phyloP scores from a whole-genome alignment of 2,888 invertebrate genomes.

The Pachymerium ferrugineum region DNA sequence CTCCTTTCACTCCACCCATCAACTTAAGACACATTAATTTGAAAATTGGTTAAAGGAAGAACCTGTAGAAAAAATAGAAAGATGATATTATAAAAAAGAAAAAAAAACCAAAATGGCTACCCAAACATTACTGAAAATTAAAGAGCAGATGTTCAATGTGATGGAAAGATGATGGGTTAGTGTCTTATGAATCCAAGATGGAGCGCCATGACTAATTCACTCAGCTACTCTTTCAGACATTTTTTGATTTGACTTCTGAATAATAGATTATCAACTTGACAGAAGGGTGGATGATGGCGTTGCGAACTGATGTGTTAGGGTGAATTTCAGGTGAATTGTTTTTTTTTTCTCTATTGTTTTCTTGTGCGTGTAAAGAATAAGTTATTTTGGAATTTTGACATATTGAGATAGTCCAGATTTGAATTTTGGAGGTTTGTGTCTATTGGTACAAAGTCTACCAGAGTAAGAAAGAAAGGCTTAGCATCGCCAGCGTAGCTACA shows the following conservation, averaged over 20 bases:
- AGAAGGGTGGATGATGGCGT: neutral
- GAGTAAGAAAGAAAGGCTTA: no score
- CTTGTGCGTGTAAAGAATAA: no score
- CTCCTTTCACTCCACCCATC: constrained; percentile 4
- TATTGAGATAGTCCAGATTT: no score
- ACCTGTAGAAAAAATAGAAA: neutral
- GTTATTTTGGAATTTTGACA: no score
- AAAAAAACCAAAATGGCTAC: neutral
- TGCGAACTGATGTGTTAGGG: no score
- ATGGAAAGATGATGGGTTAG: constrained; percentile 12
- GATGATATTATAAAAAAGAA: no score
- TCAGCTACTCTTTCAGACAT: neutral
- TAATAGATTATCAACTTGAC: neutral
- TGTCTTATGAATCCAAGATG: neutral
- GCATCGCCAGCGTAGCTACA: no score
- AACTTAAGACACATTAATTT: constrained; percentile 4
- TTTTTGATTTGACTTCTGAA: constrained; percentile 4
- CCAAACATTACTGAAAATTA: constrained; percentile 8
- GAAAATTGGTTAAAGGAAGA: neutral
- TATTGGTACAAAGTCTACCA: no score
- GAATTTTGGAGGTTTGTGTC: no score
- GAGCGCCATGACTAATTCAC: neutral
- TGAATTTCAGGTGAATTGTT: no score
- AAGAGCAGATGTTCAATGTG: neutral
- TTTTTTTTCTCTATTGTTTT: no score